Evolutionary conservation across 2,888 invertebrate species (phyloP), one percentile per base, ranked within the genome.

Genomic region (Amorpha juglandis): DNA sequence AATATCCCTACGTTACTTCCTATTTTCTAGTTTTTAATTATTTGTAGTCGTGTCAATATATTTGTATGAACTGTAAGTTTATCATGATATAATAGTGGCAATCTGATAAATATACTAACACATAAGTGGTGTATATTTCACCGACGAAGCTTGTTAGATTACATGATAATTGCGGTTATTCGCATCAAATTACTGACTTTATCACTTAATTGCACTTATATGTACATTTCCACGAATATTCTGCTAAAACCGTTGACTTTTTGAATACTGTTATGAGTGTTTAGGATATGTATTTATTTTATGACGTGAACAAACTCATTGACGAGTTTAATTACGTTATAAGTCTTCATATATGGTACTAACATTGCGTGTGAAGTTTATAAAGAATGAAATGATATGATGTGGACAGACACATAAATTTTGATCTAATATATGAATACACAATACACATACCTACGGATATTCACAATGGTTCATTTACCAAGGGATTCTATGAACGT

Each of bases 1-100:
- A 70, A 62, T 72, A 70, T 67, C 63, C 65, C 38, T 50, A n/a
- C 11, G 1, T 42, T 42, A 8, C 7, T 19, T 27, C 19, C 6
- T 50, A 53, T 11, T 27, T 63, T 71, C 72, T 27, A 16, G 38
- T 65, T 58, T 42, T 42, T 58, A 42, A 6, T 6, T 6, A 53
- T 27, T 52, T n/a, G 0, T 16, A 6, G 27, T 11, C 9, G 12
- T 16, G 11, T 21, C 19, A 9, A 19, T 9, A 4, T 38, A 16
- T 38, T 3, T 12, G 38, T 38, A 35, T 53, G n/a, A 33, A 33
- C 53, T n/a, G 53, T n/a, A 35, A 53, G 1, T 53, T 16, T 42
- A 58, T 58, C 42, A 9, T 58, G 19, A 42, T 42, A 6, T 58
- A 38, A 50, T 50, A 19, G 12, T 58, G 16, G 38, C 35, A 42